Evolutionary conservation across 2,797 vertebrate species (phyloP).

Genomic region (Bryconaethiops microstoma): DNA sequence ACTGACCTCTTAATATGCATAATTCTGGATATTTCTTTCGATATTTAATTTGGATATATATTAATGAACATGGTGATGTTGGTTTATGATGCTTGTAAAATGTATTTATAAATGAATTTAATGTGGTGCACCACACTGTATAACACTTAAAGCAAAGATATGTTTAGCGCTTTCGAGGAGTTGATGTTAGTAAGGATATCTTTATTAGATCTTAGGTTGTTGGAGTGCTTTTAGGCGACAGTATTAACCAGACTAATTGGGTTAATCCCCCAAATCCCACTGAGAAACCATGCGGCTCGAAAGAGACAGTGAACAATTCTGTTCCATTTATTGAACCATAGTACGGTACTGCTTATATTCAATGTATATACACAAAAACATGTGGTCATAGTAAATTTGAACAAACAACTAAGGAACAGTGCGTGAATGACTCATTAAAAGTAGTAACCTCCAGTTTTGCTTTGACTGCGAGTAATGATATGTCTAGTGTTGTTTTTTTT

Average conservation of each 20-base stretch:
- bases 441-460: neutral
- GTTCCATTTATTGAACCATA: neutral
- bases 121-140: neutral
- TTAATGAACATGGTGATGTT: no score
- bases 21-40: no score
- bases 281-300: neutral
- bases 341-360: neutral
- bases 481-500: neutral
- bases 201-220: neutral
- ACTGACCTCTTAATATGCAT: no score
- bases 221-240: neutral
- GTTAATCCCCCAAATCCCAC: conserved; percentile 11
- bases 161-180: neutral
- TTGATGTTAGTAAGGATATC: neutral
- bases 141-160: neutral
- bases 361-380: neutral
- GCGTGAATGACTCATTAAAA: neutral
- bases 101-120: neutral
- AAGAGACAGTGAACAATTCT: neutral
- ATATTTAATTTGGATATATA: no score
- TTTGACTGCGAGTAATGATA: neutral
- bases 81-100: neutral
- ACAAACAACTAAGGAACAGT: neutral
- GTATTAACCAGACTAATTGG: conserved; percentile 4
- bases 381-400: neutral